phyloP scores from a whole-genome alignment of 2,113 vertebrate genomes.

The Mormyrus iriodes region DNA sequence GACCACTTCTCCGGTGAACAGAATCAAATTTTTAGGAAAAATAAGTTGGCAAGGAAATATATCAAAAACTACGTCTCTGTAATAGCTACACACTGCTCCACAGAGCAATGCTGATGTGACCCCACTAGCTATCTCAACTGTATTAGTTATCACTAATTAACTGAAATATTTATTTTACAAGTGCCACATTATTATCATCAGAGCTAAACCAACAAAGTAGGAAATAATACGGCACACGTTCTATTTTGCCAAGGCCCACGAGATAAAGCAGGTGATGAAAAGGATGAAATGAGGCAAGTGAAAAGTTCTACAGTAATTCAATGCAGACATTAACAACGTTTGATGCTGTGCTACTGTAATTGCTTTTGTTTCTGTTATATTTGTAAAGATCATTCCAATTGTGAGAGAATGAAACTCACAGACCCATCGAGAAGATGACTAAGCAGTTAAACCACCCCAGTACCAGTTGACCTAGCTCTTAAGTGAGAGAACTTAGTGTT shows the following conservation, averaged over 20 bases:
- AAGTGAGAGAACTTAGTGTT: neutral
- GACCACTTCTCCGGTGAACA: neutral
- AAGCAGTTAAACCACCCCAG: neutral
- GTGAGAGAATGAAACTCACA: neutral
- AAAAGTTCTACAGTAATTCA: neutral
- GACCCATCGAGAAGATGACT: neutral
- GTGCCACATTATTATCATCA: neutral
- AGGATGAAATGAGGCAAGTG: neutral
- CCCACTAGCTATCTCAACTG: neutral
- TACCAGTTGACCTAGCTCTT: neutral
- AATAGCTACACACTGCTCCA: neutral
- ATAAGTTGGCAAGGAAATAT: neutral
- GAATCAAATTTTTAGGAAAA: neutral
- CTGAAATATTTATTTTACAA: slow-evolving; percentile 1
- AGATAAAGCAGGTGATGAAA: neutral
- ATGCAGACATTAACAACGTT: neutral
- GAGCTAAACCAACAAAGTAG: neutral
- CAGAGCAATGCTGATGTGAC: neutral
- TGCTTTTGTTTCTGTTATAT: neutral
- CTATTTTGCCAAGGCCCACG: neutral
- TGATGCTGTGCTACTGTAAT: neutral
- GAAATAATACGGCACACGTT: neutral
- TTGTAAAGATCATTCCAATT: neutral
- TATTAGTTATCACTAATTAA: neutral
- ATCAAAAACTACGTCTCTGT: neutral